Evolutionary conservation across 2,888 invertebrate genomes (phyloP).

Genomic region (Abrostola tripartita): DNA sequence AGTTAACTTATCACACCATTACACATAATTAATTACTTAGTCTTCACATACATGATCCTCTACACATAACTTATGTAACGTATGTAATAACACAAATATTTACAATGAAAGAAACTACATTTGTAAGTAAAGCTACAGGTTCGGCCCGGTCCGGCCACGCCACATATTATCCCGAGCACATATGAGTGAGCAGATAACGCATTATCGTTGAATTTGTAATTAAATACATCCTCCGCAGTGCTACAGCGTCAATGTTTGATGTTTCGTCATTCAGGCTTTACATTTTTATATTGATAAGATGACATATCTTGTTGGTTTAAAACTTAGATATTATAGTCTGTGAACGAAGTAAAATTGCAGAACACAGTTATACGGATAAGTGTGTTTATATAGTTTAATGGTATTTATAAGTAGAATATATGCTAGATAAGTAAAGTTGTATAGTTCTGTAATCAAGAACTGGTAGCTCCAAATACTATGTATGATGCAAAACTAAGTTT

Average conservation of each 20-base stretch:
- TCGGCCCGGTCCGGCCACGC: not conserved
- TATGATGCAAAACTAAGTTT: not conserved
- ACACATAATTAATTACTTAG: not conserved
- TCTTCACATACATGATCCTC: not conserved
- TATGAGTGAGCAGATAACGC: conserved; percentile 56
- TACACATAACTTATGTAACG: not conserved
- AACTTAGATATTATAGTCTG: no score
- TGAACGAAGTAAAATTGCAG: no score
- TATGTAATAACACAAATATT: not conserved
- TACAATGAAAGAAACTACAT: not conserved
- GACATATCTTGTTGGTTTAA: conserved; percentile 9
- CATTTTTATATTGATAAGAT: conserved; percentile 28
- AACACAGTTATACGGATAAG: no score
- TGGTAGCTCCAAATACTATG: no score
- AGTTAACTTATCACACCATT: conserved; percentile 2
- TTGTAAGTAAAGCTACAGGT: not conserved
- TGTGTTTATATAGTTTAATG: no score
- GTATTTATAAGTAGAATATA: not conserved
- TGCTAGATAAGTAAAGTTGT: not conserved
- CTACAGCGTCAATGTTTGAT: conserved; percentile 40
- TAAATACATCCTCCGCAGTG: conserved; percentile 62
- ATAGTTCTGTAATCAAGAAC: no score
- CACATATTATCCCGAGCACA: conserved; percentile 13
- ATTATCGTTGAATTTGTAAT: conserved; percentile 62
- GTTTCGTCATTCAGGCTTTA: conserved; percentile 44